Percentiles rank a stretch among this genome's conserved stretches.
Conservation (phyloP, 2,113 vertebrate genomes). For the Tupaia tana region DNA sequence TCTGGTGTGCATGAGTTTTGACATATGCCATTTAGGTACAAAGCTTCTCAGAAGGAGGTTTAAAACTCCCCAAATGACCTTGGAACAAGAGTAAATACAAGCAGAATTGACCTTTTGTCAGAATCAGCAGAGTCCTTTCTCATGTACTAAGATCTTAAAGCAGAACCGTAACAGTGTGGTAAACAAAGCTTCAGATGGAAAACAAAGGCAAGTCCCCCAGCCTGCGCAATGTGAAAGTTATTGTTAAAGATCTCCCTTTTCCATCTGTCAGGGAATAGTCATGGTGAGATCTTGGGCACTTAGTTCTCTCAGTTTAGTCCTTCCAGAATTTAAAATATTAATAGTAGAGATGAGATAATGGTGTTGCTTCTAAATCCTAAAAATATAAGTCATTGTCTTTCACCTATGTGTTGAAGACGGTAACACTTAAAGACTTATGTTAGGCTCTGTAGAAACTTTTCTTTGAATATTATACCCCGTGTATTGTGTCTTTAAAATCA, state of each 20-base stretch:
- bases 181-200: neutral
- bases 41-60: neutral
- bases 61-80: neutral
- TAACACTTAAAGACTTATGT: neutral
- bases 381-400: neutral
- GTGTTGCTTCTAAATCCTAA: neutral
- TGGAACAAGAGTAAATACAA: neutral
- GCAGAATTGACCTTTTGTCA: neutral
- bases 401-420: neutral
- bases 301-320: neutral
- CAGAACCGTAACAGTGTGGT: neutral
- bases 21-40: neutral
- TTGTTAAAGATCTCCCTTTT: neutral
- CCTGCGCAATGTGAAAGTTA: neutral
- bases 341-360: neutral
- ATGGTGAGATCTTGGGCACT: neutral
- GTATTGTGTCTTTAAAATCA: neutral
- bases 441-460: neutral
- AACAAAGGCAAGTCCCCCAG: neutral
- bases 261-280: neutral
- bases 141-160: rapidly evolving
- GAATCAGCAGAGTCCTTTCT: neutral
- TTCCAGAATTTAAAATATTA: neutral
- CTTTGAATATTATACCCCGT: neutral
- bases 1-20: neutral